phyloP scores from a whole-genome alignment of 2,797 vertebrate species.

The Amazona ochrocephala region DNA sequence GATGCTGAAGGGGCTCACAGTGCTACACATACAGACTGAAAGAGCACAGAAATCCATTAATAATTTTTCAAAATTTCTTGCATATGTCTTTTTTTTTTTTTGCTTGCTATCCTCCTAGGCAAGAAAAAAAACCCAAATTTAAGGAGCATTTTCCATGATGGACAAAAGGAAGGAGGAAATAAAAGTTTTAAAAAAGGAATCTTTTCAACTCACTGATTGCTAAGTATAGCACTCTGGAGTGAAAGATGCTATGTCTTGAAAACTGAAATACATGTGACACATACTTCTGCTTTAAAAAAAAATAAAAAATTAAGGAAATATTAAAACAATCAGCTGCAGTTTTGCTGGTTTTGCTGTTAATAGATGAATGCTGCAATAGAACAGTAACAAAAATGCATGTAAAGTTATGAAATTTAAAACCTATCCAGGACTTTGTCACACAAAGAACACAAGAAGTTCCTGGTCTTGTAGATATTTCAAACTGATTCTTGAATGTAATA shows the following conservation, averaged over 20 bases:
- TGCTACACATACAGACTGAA: not conserved
- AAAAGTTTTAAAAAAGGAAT: not conserved
- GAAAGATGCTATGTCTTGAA: not conserved
- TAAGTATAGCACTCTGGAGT: not conserved
- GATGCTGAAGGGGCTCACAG: not conserved
- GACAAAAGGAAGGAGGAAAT: not conserved
- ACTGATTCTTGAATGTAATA: not conserved
- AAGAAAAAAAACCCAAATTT: not conserved
- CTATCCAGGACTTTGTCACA: not conserved
- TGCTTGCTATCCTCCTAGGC: not conserved
- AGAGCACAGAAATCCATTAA: conserved; percentile 9
- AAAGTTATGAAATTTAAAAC: not conserved
- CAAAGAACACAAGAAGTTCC: not conserved
- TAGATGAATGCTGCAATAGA: not conserved
- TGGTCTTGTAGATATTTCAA: not conserved
- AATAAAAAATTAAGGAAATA: not conserved
- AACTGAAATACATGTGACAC: not conserved
- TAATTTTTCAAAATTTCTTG: conserved; percentile 1
- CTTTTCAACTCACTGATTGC: not conserved
- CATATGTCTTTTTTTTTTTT: not conserved
- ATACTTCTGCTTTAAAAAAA: not conserved
- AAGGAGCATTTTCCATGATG: not conserved
- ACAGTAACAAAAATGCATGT: not conserved
- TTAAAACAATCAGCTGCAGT: not conserved
- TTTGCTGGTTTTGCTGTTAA: not conserved